Evolutionary conservation across 2,113 vertebrate species (phyloP).

Genomic region (Halcyon malimbica): DNA sequence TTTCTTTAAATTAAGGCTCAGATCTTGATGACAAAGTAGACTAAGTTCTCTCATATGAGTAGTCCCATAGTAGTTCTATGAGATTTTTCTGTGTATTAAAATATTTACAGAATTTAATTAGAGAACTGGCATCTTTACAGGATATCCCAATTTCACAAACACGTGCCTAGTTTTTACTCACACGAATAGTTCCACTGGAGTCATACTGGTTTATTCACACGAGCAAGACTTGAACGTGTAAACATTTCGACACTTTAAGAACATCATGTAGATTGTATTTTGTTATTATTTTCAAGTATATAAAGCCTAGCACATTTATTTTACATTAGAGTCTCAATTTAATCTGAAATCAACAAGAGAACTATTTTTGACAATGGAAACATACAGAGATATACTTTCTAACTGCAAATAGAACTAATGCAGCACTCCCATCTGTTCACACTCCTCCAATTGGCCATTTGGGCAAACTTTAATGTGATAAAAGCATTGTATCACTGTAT

Average conservation of each 20-base stretch:
- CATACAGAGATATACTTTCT: slow-evolving; percentile 45
- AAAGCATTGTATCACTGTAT: slow-evolving; percentile 71
- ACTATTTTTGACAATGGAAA: slow-evolving; percentile 51
- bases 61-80: not conserved
- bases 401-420: slow-evolving; percentile 71
- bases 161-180: not conserved
- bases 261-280: not conserved
- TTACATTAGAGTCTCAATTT: not conserved
- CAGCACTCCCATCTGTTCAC: slow-evolving; percentile 71
- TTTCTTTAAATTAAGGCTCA: not conserved
- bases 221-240: not conserved
- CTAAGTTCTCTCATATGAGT: not conserved
- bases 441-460: slow-evolving; percentile 65
- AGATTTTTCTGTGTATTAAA: not conserved
- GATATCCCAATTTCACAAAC: not conserved
- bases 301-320: slow-evolving; percentile 23
- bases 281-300: slow-evolving; percentile 45
- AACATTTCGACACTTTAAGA: not conserved
- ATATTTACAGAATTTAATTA: not conserved
- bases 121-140: not conserved
- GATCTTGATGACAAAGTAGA: not conserved
- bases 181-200: not conserved
- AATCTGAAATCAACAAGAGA: slow-evolving; percentile 59
- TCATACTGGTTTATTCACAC: not conserved
- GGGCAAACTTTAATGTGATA: slow-evolving; percentile 65